Conservation (phyloP, 92 coral and sea anemone genomes). For the Porites lobata region DNA sequence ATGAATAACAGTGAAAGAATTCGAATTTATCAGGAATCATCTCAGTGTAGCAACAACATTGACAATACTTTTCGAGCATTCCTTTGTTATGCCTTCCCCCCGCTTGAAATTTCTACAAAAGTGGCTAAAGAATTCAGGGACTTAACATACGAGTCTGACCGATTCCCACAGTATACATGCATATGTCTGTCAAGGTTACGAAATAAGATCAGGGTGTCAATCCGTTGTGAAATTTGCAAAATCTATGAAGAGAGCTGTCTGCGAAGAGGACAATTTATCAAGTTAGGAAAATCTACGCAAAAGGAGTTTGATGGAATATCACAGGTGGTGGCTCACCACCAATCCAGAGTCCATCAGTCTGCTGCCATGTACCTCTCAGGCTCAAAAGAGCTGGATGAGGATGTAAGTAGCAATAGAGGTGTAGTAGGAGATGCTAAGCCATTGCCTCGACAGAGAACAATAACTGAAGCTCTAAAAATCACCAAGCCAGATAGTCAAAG, state of each 20-base stretch:
- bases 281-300: neutral
- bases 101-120: neutral
- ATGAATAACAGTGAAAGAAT: neutral
- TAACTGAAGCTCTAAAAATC: constrained; percentile 4
- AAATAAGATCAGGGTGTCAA: neutral
- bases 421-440: neutral
- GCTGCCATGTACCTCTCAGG: constrained; percentile 1
- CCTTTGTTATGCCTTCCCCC: constrained; percentile 6
- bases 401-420: neutral
- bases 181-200: neutral
- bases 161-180: constrained; percentile 11
- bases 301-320: constrained; percentile 7
- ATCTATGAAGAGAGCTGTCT: neutral
- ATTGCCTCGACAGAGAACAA: constrained; percentile 9
- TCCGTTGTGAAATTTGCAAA: constrained; percentile 6
- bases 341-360: constrained; percentile 16
- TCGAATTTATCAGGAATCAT: neutral
- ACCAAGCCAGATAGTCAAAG: constrained; percentile 8
- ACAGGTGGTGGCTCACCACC: constrained; percentile 1
- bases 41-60: neutral
- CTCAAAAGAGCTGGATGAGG: neutral
- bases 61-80: neutral
- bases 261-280: neutral
- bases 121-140: neutral
- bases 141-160: constrained; percentile 1